These are phyloP conservation scores for Hipparchia sbordonii DNA, from an alignment of 2,888 invertebrate genomes.

Conservation along the genomic window DNA sequence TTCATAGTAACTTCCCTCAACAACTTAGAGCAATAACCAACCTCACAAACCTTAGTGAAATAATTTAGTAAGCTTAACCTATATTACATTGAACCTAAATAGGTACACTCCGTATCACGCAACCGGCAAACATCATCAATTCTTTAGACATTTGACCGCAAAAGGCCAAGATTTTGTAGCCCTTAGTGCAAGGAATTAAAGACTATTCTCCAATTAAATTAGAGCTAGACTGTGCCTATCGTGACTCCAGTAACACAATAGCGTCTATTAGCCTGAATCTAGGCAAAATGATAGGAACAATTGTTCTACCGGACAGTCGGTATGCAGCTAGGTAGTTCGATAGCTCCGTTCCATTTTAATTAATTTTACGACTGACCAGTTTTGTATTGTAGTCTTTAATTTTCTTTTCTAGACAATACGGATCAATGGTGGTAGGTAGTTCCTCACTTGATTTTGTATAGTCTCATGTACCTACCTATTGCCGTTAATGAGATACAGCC, in stretches of 20 bases:
- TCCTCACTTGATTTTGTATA: not conserved
- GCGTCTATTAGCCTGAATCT: conserved; percentile 31
- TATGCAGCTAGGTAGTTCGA: conserved; percentile 27
- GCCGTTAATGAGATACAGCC: too few species aligned
- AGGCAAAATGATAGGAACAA: conserved; percentile 29
- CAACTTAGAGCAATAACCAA: too few species aligned
- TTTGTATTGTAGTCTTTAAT: conserved; percentile 5
- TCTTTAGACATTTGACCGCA: not conserved
- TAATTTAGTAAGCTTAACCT: too few species aligned
- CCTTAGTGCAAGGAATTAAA: conserved; percentile 5
- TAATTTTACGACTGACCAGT: conserved; percentile 11
- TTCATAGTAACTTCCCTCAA: too few species aligned
- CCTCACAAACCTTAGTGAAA: too few species aligned
- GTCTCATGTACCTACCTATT: too few species aligned
- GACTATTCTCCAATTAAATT: conserved; percentile 12
- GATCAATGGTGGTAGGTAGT: not conserved
- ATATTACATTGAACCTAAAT: not conserved
- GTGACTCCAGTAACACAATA: conserved; percentile 23
- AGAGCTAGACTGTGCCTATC: conserved; percentile 13
- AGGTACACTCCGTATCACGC: conserved; percentile 8
- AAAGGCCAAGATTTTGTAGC: not conserved
- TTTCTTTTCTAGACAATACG: not conserved
- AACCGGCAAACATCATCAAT: conserved; percentile 8
- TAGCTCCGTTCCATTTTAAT: conserved; percentile 22
- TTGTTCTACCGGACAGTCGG: conserved; percentile 23